Conservation (phyloP, 2,888 invertebrate genomes). For the Ferrisia virgata region DNA sequence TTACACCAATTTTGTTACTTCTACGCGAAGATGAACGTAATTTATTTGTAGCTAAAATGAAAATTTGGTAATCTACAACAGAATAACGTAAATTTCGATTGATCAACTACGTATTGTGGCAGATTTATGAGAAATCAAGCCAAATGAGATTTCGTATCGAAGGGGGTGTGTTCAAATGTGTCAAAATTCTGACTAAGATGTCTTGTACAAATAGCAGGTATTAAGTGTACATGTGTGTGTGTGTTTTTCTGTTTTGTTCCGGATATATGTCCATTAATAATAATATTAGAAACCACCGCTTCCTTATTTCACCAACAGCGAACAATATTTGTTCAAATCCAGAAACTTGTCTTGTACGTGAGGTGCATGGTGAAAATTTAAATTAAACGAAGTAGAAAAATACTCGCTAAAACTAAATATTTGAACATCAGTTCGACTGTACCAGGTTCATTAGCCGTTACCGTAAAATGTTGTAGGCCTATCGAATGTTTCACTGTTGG, state of each 20-base stretch:
- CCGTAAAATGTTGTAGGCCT: neutral
- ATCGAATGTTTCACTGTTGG: neutral
- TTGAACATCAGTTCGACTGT: neutral
- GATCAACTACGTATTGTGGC: neutral
- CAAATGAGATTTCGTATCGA: too few relatives aligned
- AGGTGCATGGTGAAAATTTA: constrained; percentile 19
- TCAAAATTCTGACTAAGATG: constrained; percentile 19
- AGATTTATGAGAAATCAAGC: too few relatives aligned
- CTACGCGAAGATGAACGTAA: neutral
- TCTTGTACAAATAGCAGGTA: constrained; percentile 32
- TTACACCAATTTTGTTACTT: neutral
- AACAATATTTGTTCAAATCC: constrained; percentile 19
- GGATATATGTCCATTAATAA: constrained; percentile 24
- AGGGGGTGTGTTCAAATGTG: constrained; percentile 9
- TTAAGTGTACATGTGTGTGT: neutral
- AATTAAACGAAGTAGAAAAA: neutral
- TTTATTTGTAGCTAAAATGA: neutral
- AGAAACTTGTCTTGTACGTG: constrained; percentile 12
- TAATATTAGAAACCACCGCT: neutral
- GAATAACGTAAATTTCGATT: neutral
- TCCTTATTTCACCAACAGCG: constrained; percentile 11
- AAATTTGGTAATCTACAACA: neutral
- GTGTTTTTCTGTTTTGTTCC: neutral
- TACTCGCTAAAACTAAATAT: constrained; percentile 22
- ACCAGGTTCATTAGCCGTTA: neutral